Conservation (phyloP, 1,140 invertebrate species). For the Caenorhabditis briggsae region DNA sequence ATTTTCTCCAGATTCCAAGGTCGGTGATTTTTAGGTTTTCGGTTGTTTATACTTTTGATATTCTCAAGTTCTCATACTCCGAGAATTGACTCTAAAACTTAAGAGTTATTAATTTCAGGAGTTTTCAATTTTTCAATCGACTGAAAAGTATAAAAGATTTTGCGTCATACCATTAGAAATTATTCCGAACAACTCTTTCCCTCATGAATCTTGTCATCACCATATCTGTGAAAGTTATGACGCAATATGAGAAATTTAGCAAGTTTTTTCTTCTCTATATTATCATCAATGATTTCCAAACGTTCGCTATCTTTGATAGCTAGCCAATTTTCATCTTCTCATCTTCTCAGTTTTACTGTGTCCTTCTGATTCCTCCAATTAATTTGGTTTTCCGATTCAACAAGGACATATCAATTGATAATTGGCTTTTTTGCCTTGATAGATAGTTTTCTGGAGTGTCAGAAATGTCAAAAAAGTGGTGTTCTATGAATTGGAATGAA, state of each 20-base stretch:
- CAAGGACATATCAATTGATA: not conserved
- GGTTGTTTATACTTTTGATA: too few relatives aligned
- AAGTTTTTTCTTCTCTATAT: conserved; percentile 28
- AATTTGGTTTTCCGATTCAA: not conserved
- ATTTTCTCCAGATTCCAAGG: too few relatives aligned
- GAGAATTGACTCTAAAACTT: too few relatives aligned
- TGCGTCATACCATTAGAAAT: too few relatives aligned
- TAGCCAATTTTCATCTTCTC: not conserved
- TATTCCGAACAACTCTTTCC: not conserved
- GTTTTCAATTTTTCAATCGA: too few relatives aligned
- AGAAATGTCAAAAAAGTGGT: conserved; percentile 12
- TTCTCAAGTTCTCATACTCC: too few relatives aligned
- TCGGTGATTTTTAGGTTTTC: too few relatives aligned
- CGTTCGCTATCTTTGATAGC: not conserved
- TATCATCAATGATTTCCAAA: conserved; percentile 40
- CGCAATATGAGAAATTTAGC: conserved; percentile 16
- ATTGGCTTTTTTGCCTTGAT: not conserved
- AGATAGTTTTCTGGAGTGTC: not conserved
- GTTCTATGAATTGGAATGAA: conserved; percentile 48
- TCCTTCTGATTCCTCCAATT: not conserved
- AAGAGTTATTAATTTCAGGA: too few relatives aligned
- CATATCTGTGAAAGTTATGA: not conserved
- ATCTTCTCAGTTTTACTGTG: not conserved
- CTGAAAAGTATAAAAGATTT: too few relatives aligned
- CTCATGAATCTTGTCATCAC: not conserved